Evolutionary conservation across 2,113 vertebrate genomes (phyloP).

Genomic region (Lagopus leucura): DNA sequence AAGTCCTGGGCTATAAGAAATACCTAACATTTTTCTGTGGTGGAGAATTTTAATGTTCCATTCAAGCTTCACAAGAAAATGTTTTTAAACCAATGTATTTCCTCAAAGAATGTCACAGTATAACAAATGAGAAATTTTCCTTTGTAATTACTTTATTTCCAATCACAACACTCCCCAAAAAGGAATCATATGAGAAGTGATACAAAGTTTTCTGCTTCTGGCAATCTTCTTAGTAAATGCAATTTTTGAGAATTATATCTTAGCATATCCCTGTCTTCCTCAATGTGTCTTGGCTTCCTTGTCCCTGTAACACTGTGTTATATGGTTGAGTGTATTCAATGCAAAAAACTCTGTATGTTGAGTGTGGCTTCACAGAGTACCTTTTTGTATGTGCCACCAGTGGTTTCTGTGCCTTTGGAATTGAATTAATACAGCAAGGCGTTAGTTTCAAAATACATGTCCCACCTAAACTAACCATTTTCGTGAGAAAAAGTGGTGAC

Average conservation of each 20-base stretch:
- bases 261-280: neutral
- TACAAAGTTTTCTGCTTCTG: neutral
- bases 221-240: neutral
- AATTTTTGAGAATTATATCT: neutral
- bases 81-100: neutral
- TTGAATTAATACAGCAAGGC: neutral
- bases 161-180: neutral
- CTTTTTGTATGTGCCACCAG: neutral
- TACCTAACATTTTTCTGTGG: slow-evolving; percentile 30
- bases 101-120: neutral
- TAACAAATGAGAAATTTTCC: slow-evolving; percentile 2
- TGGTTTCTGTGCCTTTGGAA: neutral
- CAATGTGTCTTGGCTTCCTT: slow-evolving; percentile 1
- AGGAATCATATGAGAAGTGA: neutral
- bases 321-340: neutral
- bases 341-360: slow-evolving; percentile 4
- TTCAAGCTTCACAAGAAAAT: slow-evolving; percentile 31
- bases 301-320: slow-evolving; percentile 18
- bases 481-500: neutral
- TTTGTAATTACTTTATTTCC: slow-evolving; percentile 21
- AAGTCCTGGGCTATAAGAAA: slow-evolving; percentile 29
- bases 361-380: neutral
- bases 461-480: neutral
- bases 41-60: slow-evolving; percentile 12
- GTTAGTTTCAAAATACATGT: neutral